These are phyloP conservation scores for Chaetodon trifascialis DNA, from an alignment of 2,113 vertebrate genomes.

Conservation along the genomic window DNA sequence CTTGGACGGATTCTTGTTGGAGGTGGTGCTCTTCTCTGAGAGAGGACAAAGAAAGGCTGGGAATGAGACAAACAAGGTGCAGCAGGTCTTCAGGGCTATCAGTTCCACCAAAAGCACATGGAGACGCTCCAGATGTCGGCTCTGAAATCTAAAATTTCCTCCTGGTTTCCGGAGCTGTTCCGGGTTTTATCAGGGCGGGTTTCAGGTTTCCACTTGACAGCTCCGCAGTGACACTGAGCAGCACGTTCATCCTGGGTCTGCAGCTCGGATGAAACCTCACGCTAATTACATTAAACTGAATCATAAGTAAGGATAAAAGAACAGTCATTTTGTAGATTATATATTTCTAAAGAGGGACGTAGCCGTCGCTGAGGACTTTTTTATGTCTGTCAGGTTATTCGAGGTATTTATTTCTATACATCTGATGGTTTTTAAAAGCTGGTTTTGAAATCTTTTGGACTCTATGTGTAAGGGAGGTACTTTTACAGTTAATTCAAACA, in stretches of 20 bases:
- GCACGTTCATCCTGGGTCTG: background rate
- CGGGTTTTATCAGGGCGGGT: slow-evolving; percentile 36
- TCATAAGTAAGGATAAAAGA: too few relatives aligned
- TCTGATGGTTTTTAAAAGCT: too few relatives aligned
- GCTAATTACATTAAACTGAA: background rate
- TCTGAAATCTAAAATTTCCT: slow-evolving; percentile 49
- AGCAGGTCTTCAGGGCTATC: slow-evolving; percentile 39
- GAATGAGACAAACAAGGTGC: slow-evolving; percentile 28
- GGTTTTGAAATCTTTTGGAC: too few relatives aligned
- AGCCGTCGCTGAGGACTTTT: too few relatives aligned
- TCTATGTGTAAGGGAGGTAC: too few relatives aligned
- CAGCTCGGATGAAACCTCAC: background rate
- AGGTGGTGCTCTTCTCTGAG: slow-evolving; percentile 88
- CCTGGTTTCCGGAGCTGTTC: slow-evolving; percentile 32
- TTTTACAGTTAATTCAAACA: background rate
- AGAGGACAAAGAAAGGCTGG: background rate
- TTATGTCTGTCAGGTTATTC: too few relatives aligned
- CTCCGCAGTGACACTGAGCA: background rate
- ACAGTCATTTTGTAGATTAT: too few relatives aligned
- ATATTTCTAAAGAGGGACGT: too few relatives aligned
- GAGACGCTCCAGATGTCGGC: slow-evolving; percentile 49
- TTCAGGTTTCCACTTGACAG: slow-evolving; percentile 28
- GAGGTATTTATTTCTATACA: too few relatives aligned
- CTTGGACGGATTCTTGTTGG: slow-evolving; percentile 88
- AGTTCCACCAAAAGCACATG: slow-evolving; percentile 31